phyloP scores from a whole-genome alignment of 2,113 vertebrate genomes.

The Oryzias woworae region DNA sequence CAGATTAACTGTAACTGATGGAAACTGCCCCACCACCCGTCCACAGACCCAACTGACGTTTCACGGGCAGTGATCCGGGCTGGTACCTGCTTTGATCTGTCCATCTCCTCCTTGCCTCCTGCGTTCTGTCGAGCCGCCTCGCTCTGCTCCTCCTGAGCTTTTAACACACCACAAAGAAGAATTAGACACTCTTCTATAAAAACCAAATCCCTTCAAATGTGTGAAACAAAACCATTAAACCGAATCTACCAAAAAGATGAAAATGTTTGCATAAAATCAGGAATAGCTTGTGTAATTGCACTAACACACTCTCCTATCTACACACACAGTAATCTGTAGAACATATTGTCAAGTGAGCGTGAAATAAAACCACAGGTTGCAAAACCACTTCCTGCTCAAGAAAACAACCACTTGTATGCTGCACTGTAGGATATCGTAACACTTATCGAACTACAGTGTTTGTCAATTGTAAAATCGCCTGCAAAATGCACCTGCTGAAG shows the following conservation, averaged over 20 bases:
- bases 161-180: constrained; percentile 9
- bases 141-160: constrained; percentile 54
- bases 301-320: constrained; percentile 1
- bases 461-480: constrained; percentile 3
- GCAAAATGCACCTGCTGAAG: background rate
- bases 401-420: constrained; percentile 62
- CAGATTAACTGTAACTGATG: constrained; percentile 59
- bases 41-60: constrained; percentile 35
- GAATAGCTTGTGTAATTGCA: background rate
- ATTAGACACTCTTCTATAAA: background rate
- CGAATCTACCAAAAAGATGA: too few relatives aligned
- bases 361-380: constrained; percentile 81
- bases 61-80: constrained; percentile 13
- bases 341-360: constrained; percentile 55
- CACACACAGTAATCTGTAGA: constrained; percentile 29
- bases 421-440: constrained; percentile 58
- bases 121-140: constrained; percentile 40
- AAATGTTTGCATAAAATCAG: too few relatives aligned
- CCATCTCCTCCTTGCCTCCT: constrained; percentile 41
- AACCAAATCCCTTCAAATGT: background rate
- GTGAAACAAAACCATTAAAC: too few relatives aligned
- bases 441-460: constrained; percentile 10
- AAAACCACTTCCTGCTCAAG: constrained; percentile 80
- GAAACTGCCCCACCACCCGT: constrained; percentile 24
- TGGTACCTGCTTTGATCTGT: constrained; percentile 39